Base-by-base conservation (phyloP, 2,797 vertebrate species). In the Neosilurus mollespiculum region DNA sequence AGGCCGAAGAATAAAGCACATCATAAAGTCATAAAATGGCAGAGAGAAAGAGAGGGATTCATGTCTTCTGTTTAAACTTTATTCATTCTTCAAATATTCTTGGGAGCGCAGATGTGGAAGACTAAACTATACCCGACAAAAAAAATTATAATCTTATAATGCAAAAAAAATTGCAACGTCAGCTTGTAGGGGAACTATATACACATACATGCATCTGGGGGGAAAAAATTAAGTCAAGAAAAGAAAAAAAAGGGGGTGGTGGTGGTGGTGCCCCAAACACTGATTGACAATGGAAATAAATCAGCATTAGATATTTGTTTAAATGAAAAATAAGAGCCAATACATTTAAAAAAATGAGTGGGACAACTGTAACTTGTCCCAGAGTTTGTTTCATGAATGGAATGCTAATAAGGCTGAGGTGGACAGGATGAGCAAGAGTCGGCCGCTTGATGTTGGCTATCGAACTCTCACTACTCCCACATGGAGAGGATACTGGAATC, bases 241-340 rank as follows among this genome's bases (percentile, higher is more conserved):
- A 7, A 12, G 14, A 49, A 70, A 70, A 22, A n/a, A 24, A 16
- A 2, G 14, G 15, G 22, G 6, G n/a, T 12, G n/a, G n/a, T n/a
- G n/a, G n/a, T 12, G n/a, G 53, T 30, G 51, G 22, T 26, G 3
- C 8, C 58, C 56, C 30, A 22, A 9, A 58, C 20, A 30, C n/a
- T 37, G 67, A 89, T 72, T 83, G 88, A 89, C 66, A 87, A 37
- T 83, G 22, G 81, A 1, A 34, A 49, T 81, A 82, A 58, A 79
- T 86, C 82, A 53, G 84, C 15, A 8, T 83, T 15, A 85, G 87
- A 88, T 88, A 84, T 90, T 90, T 89, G 89, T 89, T 89, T 86
- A 83, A 88, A 87, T 77, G 83, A 80, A 85, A 86, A 80, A 78
- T 81, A 78, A 69, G 43, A 67, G 75, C 72, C 8, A 78, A 83